These are phyloP conservation scores for Monochamus alternatus DNA, from an alignment of 2,888 invertebrate species.

Conservation along the genomic window DNA sequence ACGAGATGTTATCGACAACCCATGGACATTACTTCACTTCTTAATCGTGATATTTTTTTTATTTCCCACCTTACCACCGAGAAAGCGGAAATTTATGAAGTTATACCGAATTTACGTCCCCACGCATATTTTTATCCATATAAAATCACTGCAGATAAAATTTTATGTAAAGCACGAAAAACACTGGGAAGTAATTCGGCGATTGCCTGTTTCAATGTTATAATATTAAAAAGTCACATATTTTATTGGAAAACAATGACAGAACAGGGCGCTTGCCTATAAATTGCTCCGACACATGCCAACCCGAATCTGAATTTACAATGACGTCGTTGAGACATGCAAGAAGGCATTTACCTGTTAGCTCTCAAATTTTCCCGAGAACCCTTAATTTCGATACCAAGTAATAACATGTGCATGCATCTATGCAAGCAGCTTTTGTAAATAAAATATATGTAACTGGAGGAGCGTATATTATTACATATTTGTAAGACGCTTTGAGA, in stretches of 20 bases:
- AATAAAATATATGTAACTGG: too few relatives aligned
- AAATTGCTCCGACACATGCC: conserved; percentile 52
- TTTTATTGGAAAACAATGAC: conserved; percentile 51
- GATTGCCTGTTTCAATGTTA: conserved; percentile 50
- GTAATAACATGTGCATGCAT: background rate
- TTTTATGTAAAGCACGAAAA: conserved; percentile 40
- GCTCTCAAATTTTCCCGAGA: conserved; percentile 19
- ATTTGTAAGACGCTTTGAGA: too few relatives aligned
- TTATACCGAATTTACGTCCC: conserved; percentile 39
- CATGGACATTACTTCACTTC: background rate
- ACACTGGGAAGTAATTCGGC: conserved; percentile 43
- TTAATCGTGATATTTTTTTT: background rate
- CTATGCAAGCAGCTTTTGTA: background rate
- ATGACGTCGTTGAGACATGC: conserved; percentile 47
- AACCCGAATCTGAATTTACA: conserved; percentile 46
- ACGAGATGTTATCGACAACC: background rate
- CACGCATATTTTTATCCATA: conserved; percentile 40
- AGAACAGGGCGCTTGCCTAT: conserved; percentile 33
- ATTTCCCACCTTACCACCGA: background rate
- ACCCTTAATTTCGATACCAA: background rate
- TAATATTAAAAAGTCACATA: conserved; percentile 50
- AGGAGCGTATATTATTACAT: too few relatives aligned
- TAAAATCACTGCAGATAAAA: conserved; percentile 40
- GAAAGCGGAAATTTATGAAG: background rate
- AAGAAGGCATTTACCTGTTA: conserved; percentile 55